Evolutionary conservation across 35 echinoderm and acorn worm species (phyloP), one percentile per base, ranked within the genome.

Genomic region (Ptychodera flava): DNA sequence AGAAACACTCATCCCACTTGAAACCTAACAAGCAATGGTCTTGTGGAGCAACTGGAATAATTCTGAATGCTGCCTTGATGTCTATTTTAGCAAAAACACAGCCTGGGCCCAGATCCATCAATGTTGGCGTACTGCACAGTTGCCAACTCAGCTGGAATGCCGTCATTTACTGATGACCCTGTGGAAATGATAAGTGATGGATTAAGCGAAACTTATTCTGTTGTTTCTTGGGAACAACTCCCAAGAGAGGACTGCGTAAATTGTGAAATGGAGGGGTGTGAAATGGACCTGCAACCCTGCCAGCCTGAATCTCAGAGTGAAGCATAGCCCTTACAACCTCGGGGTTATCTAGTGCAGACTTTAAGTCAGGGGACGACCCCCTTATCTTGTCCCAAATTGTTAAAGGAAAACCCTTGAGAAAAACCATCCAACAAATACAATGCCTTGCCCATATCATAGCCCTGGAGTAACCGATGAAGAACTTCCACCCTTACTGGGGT

Each of bases 21-120:
- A 91, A 86, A 0, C 90, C 90, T 30, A 91, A 83, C 2, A 92
- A 80, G 22, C 88, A 79, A 35, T 81, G 77, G 83, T 83, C 86
- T 15, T 52, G 15, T 1, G 90, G 90, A 36, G 35, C 16, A 64
- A 92, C 80, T 0, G 85, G 90, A 15, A 92, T 37, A 0, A 92
- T 35, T 6, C 90, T 32, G 87, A 92, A 88, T 0, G 85, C 86
- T 29, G 79, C 81, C 80, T 88, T 53, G 29, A 92, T 92, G 36
- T 92, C 90, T 28, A 79, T 38, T 77, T 92, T 92, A 15, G 84
- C 85, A 0, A 64, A 16, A 0, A 1, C n/a, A 30, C 31, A 15
- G 22, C n/a, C 53, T 79, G 0, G 83, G 28, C 1, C 76, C n/a
- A 78, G 82, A 37, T 10, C 79, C 90, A 0, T 82, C 33, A 77